Evolutionary conservation across 2,888 invertebrate genomes (phyloP).

Genomic region (Boloria euphrosyne): DNA sequence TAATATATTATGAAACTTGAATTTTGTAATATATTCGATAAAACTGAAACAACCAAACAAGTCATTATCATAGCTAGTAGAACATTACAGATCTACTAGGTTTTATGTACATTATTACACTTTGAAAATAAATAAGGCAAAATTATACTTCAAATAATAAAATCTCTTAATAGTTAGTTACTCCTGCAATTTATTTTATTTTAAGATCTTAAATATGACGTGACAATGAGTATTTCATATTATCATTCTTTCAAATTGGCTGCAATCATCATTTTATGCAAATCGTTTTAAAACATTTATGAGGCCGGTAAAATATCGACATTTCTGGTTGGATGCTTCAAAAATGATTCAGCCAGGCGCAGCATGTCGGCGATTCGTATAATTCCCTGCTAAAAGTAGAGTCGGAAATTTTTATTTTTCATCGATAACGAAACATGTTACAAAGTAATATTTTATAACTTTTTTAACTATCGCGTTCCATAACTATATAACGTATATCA

Average conservation of each 20-base stretch:
- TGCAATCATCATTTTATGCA: constrained; percentile 23
- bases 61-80: too few species aligned
- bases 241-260: constrained; percentile 19
- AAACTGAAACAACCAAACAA: too few species aligned
- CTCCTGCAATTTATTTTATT: background rate
- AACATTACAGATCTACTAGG: too few species aligned
- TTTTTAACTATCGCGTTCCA: too few species aligned
- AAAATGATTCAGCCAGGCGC: constrained; percentile 46
- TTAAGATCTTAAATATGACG: constrained; percentile 7
- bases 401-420: constrained; percentile 27
- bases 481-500: too few species aligned
- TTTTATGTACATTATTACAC: too few species aligned
- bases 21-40: too few species aligned
- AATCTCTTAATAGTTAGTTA: too few species aligned
- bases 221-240: constrained; percentile 15
- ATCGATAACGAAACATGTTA: constrained; percentile 27
- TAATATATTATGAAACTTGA: too few species aligned
- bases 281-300: constrained; percentile 25
- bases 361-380: constrained; percentile 38
- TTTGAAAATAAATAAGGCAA: too few species aligned
- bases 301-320: constrained; percentile 41
- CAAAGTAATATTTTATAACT: background rate
- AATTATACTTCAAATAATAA: too few species aligned
- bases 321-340: constrained; percentile 45
- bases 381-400: constrained; percentile 40